Percentiles rank a stretch among this genome's conserved stretches.
Evolutionary conservation across 2,113 vertebrate genomes (phyloP).

Genomic region (Vulpes vulpes): DNA sequence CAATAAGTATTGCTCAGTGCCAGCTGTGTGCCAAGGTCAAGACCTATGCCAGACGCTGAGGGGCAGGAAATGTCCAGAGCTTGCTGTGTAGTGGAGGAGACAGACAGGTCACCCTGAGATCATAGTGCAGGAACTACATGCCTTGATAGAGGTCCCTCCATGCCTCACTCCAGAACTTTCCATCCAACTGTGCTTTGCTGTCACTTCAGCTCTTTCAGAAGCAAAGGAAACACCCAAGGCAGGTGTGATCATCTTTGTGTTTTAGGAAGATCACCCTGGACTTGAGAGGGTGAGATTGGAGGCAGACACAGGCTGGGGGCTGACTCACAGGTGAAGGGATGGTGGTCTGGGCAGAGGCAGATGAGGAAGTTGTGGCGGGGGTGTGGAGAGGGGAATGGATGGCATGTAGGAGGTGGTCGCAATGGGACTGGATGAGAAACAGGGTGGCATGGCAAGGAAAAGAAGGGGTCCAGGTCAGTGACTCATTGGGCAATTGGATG

Average conservation of each 20-base stretch:
- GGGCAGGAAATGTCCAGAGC: background rate
- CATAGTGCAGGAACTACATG: background rate
- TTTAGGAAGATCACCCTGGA: background rate
- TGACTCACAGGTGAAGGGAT: background rate
- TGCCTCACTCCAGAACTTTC: background rate
- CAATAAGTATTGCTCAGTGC: background rate
- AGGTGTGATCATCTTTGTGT: background rate
- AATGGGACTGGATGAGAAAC: background rate
- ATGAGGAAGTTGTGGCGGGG: background rate
- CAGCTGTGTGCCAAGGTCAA: background rate
- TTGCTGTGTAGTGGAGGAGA: fast-evolving
- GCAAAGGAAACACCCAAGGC: background rate
- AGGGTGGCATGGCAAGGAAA: background rate
- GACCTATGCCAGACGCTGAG: background rate
- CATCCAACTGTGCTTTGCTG: background rate
- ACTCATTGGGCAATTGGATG: background rate
- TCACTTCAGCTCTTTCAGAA: background rate
- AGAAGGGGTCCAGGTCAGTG: background rate
- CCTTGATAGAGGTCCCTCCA: background rate
- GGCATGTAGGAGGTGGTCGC: background rate
- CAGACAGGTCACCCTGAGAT: background rate
- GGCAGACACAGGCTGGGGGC: background rate
- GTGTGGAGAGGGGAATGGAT: fast-evolving
- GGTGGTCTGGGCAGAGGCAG: too few relatives aligned
- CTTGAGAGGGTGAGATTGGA: background rate